Evolutionary conservation across 2,888 invertebrate species (phyloP).

Genomic region (Yponomeuta sedellus): DNA sequence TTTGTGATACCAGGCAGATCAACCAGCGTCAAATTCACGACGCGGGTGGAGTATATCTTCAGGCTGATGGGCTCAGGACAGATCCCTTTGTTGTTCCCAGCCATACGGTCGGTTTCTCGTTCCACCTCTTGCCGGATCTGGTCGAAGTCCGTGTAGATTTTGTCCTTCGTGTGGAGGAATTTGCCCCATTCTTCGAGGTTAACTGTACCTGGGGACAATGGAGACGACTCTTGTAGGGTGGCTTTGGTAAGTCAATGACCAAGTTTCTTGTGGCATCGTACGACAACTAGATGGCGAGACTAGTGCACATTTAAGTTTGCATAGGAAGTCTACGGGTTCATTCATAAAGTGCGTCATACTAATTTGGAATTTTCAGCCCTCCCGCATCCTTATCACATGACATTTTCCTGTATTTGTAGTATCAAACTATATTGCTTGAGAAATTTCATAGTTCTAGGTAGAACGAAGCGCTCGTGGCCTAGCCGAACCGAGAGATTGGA

Average conservation of each 20-base stretch:
- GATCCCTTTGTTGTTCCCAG: conserved; percentile 97
- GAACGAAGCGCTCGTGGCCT: too few relatives aligned
- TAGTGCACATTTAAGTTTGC: too few relatives aligned
- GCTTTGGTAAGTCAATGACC: not conserved
- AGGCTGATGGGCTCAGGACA: conserved; percentile 96
- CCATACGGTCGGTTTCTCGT: conserved; percentile 94
- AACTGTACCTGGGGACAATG: conserved; percentile 81
- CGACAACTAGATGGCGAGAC: too few relatives aligned
- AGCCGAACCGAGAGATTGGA: too few relatives aligned
- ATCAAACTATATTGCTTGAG: too few relatives aligned
- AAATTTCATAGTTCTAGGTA: too few relatives aligned
- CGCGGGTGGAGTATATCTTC: conserved; percentile 96
- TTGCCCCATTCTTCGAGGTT: conserved; percentile 96
- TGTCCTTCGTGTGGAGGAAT: conserved; percentile 94
- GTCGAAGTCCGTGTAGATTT: conserved; percentile 92
- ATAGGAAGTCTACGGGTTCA: too few relatives aligned
- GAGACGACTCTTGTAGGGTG: not conserved
- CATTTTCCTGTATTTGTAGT: too few relatives aligned
- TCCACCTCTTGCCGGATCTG: conserved; percentile 96
- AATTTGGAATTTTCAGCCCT: too few relatives aligned
- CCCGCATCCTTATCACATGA: too few relatives aligned
- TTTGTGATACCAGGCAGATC: conserved; percentile 99
- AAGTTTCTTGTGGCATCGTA: not conserved
- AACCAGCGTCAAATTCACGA: conserved; percentile 96
- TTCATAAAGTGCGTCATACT: too few relatives aligned